Percentiles rank a stretch among this genome's conserved stretches.
Conservation (phyloP, 2,113 vertebrate genomes). For the Neomonachus schauinslandi region DNA sequence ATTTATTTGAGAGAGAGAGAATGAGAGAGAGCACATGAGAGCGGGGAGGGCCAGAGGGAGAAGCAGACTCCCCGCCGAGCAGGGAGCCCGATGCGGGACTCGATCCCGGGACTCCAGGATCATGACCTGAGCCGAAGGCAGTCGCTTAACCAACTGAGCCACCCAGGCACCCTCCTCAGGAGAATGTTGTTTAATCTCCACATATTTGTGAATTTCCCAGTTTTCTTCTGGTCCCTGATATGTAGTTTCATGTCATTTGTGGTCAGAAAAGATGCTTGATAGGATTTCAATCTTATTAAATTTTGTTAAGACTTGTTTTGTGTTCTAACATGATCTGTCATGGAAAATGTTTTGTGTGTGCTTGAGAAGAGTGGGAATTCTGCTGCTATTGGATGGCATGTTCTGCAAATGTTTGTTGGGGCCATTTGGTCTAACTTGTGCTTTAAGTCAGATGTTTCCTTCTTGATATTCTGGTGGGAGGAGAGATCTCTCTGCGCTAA, state of each 20-base stretch:
- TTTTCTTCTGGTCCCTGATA: background rate
- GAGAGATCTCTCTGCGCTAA: background rate
- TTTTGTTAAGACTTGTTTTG: background rate
- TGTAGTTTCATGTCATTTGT: background rate
- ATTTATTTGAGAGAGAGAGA: too few species aligned
- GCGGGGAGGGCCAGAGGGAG: too few species aligned
- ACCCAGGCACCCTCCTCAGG: too few species aligned
- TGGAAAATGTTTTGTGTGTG: background rate
- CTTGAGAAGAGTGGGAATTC: background rate
- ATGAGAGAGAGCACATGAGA: too few species aligned
- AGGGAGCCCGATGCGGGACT: too few species aligned
- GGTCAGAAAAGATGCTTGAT: background rate
- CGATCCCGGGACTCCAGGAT: too few species aligned
- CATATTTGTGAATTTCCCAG: background rate
- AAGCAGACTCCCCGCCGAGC: too few species aligned
- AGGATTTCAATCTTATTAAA: background rate
- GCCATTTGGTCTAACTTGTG: background rate
- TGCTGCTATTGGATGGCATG: background rate
- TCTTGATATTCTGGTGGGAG: background rate
- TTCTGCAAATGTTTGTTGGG: background rate
- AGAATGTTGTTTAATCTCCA: background rate
- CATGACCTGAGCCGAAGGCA: too few species aligned
- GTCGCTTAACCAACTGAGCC: too few species aligned
- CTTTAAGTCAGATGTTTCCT: background rate
- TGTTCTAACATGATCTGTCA: background rate